A percentile compares a stretch with the other conserved stretches of the same genome.
These are phyloP conservation scores for Etheostoma nigrum DNA, from an alignment of 2,797 vertebrate genomes.

Conservation along the genomic window DNA sequence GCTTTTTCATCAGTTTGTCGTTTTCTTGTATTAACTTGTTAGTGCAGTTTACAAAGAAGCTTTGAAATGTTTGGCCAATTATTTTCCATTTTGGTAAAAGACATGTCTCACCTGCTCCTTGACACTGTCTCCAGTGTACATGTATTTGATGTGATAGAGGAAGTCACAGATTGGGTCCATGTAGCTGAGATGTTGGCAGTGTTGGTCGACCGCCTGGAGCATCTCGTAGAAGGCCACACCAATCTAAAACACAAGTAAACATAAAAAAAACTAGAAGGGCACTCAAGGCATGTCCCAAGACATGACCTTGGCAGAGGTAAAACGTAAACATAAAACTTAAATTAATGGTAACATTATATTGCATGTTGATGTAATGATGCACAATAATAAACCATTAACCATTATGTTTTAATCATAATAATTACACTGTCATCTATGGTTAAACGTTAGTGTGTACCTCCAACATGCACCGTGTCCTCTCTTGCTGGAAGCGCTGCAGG, in stretches of 20 bases:
- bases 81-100: background rate
- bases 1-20: no score
- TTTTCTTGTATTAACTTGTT: background rate
- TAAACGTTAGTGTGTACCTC: constrained; percentile 85
- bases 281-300: no score
- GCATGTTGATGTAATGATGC: no score
- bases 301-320: no score
- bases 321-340: background rate
- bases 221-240: constrained; percentile 99
- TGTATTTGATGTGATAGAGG: constrained; percentile 98
- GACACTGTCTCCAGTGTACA: constrained; percentile 99
- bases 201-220: constrained; percentile 95
- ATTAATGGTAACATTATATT: background rate
- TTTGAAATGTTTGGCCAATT: background rate
- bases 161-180: constrained; percentile 99
- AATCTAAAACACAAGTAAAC: constrained; percentile 84
- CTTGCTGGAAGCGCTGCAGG: constrained; percentile 96
- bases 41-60: background rate
- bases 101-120: constrained; percentile 92
- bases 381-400: no score
- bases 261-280: no score
- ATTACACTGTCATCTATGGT: background rate
- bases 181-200: constrained; percentile 91
- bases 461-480: constrained; percentile 98
- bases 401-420: background rate